A percentile compares a stretch with the other conserved stretches of the same genome.
phyloP scores from a whole-genome alignment of 1,140 invertebrate species.

The Spodoptera frugiperda region DNA sequence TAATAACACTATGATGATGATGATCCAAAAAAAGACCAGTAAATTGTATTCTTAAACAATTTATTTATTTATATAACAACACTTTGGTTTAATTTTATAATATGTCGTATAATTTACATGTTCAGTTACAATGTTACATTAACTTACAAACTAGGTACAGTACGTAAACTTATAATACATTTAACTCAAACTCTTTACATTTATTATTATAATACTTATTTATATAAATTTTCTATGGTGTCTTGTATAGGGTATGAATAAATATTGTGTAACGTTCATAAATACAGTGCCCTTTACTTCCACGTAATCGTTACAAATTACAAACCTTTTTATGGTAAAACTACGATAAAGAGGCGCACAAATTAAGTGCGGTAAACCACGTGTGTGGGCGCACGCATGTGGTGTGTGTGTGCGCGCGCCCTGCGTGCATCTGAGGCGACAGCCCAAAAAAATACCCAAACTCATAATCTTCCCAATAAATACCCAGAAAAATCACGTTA shows the following conservation, averaged over 20 bases:
- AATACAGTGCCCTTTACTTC: conserved; percentile 12
- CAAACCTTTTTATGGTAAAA: too few relatives aligned
- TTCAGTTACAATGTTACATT: conserved; percentile 30
- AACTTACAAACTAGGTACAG: conserved; percentile 9
- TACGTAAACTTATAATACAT: conserved; percentile 23
- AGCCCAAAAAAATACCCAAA: too few relatives aligned
- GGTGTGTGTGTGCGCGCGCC: too few relatives aligned
- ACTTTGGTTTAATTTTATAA: conserved; percentile 80
- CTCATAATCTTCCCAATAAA: too few relatives aligned
- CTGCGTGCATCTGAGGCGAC: too few relatives aligned
- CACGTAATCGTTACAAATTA: background rate
- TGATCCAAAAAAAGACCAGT: background rate
- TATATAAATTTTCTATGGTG: conserved; percentile 5
- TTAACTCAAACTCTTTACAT: conserved; percentile 36
- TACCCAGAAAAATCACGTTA: too few relatives aligned
- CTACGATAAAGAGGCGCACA: too few relatives aligned
- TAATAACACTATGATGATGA: too few relatives aligned
- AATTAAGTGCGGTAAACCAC: too few relatives aligned
- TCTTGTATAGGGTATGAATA: background rate
- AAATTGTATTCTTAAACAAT: conserved; percentile 59
- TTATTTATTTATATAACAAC: conserved; percentile 60
- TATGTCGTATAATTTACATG: conserved; percentile 70
- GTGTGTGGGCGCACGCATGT: too few relatives aligned
- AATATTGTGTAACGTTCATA: background rate
- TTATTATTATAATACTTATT: conserved; percentile 28